These are phyloP conservation scores for Zaprionus camerounensis DNA, from an alignment of 1,140 invertebrate species.

Conservation along the genomic window DNA sequence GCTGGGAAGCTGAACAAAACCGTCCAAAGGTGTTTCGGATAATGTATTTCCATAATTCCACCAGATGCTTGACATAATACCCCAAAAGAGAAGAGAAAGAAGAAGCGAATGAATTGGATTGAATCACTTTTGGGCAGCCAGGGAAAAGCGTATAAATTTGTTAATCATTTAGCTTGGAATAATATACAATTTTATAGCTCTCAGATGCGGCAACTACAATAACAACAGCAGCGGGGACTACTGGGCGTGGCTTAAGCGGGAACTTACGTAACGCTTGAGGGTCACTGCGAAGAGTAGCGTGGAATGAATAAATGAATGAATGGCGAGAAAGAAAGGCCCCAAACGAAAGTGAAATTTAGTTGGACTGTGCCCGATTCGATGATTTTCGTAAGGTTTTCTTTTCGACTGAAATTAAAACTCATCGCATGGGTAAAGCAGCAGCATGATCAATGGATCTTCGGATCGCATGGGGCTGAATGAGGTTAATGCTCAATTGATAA, in stretches of 20 bases:
- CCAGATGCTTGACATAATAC: neutral
- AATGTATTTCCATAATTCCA: neutral
- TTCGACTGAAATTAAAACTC: slow-evolving; percentile 21
- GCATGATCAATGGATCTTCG: slow-evolving; percentile 5
- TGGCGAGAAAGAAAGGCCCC: slow-evolving; percentile 54
- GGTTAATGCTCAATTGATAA: slow-evolving; percentile 5
- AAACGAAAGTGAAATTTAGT: slow-evolving; percentile 74
- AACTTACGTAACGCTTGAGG: slow-evolving; percentile 39
- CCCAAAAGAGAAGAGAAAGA: neutral
- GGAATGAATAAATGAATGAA: slow-evolving; percentile 65
- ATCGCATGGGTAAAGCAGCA: slow-evolving; percentile 3
- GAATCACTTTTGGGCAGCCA: slow-evolving; percentile 53
- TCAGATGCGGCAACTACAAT: slow-evolving; percentile 48
- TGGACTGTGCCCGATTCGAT: slow-evolving; percentile 49
- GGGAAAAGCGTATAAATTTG: slow-evolving; percentile 73
- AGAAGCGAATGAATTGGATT: slow-evolving; percentile 40
- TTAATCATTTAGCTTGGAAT: slow-evolving; percentile 59
- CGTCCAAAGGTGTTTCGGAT: neutral
- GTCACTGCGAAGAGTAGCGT: slow-evolving; percentile 43
- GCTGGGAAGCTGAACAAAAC: slow-evolving; percentile 3
- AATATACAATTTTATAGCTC: slow-evolving; percentile 21
- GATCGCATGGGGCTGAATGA: neutral
- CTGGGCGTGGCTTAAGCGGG: slow-evolving; percentile 60
- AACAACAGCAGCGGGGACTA: slow-evolving; percentile 47
- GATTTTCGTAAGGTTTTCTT: slow-evolving; percentile 41